Evolutionary conservation across 1,140 invertebrate species (phyloP), one percentile per base, ranked within the genome.

Genomic region (Cydia fagiglandana): DNA sequence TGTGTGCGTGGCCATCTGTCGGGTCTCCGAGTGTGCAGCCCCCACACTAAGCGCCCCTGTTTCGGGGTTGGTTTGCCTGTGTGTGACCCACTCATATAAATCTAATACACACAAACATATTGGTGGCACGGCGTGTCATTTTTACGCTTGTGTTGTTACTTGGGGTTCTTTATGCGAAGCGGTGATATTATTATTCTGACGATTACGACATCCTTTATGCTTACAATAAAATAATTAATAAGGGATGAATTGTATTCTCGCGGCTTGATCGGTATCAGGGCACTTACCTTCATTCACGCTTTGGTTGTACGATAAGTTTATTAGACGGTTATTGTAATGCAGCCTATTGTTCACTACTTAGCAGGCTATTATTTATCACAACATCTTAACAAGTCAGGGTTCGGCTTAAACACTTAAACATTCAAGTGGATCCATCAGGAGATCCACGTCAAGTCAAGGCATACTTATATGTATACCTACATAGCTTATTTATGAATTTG

Each of bases 201-300:
- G 88, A 93, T 93, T 93, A 93, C 90, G 88, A 85, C 90, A 89
- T 91, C 91, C 86, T 92, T 92, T 92, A 93, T 92, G 88, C 86
- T 88, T 87, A 91, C 91, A 91, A 93, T 93, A 91, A 93, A 93
- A 93, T 92, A 93, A 93, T 93, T 93, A 93, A 93, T 93, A 93
- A 93, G 90, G 91, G 91, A 93, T 91, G 89, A 88, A 89, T 87
- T 86, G 87, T 87, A 91, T 91, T 90, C 88, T 91, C 83, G 84
- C 70, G 80, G 84, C 86, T 85, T 82, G 91, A 91, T 93, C 82
- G 86, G 86, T 91, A 93, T 93, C 89, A 78, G 78, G 73, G 82
- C 81, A 84, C 86, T 91, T 90, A 88, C 81, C 81, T 88, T 82
- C 85, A 83, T 88, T 89, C 85, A 88, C 81, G 81, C 81, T 88